A percentile compares a stretch with the other conserved stretches of the same genome.
These are phyloP conservation scores for Adoxophyes honmai DNA, from an alignment of 1,140 invertebrate genomes.

Conservation along the genomic window DNA sequence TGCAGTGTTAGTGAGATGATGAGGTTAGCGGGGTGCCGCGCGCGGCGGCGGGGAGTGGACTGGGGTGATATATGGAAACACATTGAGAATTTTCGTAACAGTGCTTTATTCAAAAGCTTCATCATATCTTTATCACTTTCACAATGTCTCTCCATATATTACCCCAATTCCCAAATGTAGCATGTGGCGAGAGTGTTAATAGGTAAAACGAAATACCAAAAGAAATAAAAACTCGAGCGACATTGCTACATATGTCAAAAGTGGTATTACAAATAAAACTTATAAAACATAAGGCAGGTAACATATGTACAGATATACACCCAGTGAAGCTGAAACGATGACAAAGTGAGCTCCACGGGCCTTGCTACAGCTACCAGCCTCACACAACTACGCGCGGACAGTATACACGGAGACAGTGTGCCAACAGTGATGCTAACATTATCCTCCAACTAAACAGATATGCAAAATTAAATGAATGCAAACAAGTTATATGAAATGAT, in stretches of 20 bases:
- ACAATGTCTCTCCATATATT: constrained; percentile 81
- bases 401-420: constrained; percentile 15
- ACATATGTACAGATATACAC: constrained; percentile 73
- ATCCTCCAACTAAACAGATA: constrained; percentile 55
- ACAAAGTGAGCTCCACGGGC: constrained; percentile 66
- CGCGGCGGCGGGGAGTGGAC: constrained; percentile 44
- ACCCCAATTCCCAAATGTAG: constrained; percentile 79
- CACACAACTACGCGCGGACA: constrained; percentile 12
- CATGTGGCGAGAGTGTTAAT: constrained; percentile 70
- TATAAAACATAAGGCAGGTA: constrained; percentile 74
- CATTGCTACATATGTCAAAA: constrained; percentile 78
- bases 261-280: constrained; percentile 79
- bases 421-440: constrained; percentile 12
- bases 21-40: constrained; percentile 26
- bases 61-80: constrained; percentile 79
- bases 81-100: constrained; percentile 80
- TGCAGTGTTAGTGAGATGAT: constrained; percentile 12
- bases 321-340: constrained; percentile 72
- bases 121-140: constrained; percentile 77
- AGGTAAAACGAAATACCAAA: constrained; percentile 68
- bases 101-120: constrained; percentile 81
- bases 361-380: constrained; percentile 8
- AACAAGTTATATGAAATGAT: constrained; percentile 59
- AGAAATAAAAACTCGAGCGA: constrained; percentile 65
- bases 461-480: constrained; percentile 61